Conservation (phyloP, 2,797 vertebrate species). For the Squalus acanthias region DNA sequence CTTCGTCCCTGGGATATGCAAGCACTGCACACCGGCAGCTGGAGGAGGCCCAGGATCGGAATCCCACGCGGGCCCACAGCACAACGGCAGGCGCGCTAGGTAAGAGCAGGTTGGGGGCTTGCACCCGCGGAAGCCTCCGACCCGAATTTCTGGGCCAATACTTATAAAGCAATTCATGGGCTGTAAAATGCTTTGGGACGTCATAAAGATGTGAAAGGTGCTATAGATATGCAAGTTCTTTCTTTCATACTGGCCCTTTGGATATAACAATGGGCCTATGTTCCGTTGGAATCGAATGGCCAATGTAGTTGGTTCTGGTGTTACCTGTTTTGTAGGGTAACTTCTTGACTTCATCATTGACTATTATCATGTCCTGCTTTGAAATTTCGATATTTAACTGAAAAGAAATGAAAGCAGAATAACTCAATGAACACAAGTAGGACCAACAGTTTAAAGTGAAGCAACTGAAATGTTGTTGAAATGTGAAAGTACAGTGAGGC, state of each 20-base stretch:
- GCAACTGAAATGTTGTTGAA: not conserved
- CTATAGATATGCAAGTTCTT: not conserved
- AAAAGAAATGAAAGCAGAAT: not conserved
- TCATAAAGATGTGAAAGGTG: not conserved
- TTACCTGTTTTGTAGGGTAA: conserved; percentile 27
- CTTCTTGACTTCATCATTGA: conserved; percentile 12
- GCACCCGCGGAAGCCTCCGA: too few species aligned
- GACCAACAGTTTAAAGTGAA: not conserved
- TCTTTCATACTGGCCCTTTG: not conserved
- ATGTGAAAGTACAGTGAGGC: not conserved
- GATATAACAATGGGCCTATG: not conserved
- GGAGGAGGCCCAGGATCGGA: too few species aligned
- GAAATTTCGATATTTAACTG: conserved; percentile 36
- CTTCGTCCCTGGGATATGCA: too few species aligned
- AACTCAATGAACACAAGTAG: not conserved
- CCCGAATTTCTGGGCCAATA: not conserved
- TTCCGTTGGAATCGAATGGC: not conserved
- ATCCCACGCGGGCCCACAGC: too few species aligned
- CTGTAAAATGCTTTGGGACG: not conserved
- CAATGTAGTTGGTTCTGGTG: not conserved
- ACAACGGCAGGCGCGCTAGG: too few species aligned
- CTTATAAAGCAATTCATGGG: not conserved
- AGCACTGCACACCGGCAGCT: too few species aligned
- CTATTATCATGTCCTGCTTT: conserved; percentile 1
- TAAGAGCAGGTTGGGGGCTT: too few species aligned